These are phyloP conservation scores for Amiota minor DNA, from an alignment of 2,888 invertebrate species.

Conservation along the genomic window DNA sequence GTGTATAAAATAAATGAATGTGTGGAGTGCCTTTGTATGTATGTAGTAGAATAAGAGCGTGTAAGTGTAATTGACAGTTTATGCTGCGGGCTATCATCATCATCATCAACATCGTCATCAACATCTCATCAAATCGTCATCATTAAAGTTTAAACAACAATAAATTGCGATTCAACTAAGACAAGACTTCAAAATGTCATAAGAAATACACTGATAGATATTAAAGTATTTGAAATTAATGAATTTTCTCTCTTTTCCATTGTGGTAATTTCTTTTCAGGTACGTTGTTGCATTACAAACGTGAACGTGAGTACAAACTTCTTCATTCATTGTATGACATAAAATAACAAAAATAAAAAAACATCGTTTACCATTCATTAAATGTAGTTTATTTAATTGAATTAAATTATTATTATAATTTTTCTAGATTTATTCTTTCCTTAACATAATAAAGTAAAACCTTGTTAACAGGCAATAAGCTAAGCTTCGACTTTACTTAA, in stretches of 20 bases:
- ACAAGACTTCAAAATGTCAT: background rate
- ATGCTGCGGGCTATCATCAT: background rate
- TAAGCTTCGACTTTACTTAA: too few species aligned
- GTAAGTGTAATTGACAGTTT: background rate
- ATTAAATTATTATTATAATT: too few species aligned
- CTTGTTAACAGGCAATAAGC: too few species aligned
- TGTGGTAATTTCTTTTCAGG: slow-evolving; percentile 50
- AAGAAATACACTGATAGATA: too few species aligned
- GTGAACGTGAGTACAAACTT: slow-evolving; percentile 58
- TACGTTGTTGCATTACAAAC: slow-evolving; percentile 58
- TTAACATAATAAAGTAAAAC: too few species aligned
- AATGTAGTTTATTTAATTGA: background rate
- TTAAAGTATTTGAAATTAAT: background rate
- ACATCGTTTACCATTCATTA: background rate
- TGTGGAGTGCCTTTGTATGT: background rate
- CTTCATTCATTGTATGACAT: background rate
- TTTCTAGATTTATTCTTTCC: too few species aligned
- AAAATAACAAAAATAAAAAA: background rate
- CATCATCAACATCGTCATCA: background rate
- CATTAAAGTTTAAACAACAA: background rate
- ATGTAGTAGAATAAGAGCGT: too few species aligned
- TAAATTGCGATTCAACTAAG: background rate
- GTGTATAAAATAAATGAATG: too few species aligned
- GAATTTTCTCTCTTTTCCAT: slow-evolving; percentile 15
- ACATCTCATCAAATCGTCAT: background rate